Base-by-base conservation (phyloP, 2,888 invertebrate genomes). In the Drosophila rubida region DNA sequence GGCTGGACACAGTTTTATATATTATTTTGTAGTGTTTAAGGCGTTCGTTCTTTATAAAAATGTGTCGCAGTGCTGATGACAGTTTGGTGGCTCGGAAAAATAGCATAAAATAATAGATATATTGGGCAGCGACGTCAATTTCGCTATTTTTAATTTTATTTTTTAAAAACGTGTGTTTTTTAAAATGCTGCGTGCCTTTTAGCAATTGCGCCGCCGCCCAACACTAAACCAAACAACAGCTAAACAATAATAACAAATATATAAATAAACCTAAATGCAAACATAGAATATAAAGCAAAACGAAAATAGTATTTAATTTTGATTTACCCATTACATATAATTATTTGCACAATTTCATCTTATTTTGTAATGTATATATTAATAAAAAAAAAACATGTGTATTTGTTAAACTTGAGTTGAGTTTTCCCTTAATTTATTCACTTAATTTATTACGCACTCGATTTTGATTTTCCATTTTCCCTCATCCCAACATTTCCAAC, bases 141-240 rank as follows among this genome's bases (percentile, higher is more conserved):
- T 72, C 62, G 87, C 84, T 88, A 88, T 87, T 76, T 88, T 78
- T 65, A 65, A 87, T 78, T 84, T 80, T 75, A 70, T 86, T 84
- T 87, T 84, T 84, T 83, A 83, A 88, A 84, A 86, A 84, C 84
- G 87, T 88, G 87, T 80, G 87, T 80, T 93, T 93, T 93, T 93
- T 93, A 93, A 89, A 89, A 94, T 93, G 95, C 95, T 95, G 95
- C 95, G 95, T 95, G 95, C 95, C 95, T 95, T 94, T 85, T 95
- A 95, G 95, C 95, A 94, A 95, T 95, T 62, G 94, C 94, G 53
- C 77, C 78, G 87, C 69, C 78, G 81, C 42, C 37, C 11, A 51
- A 74, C 37, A 64, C 48, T 22, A 16, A 44, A 54, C 49, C 67
- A 53, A 57, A 13, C 50, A 59, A 42, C 22, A 45, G 7, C 9